Evolutionary conservation across 2,888 invertebrate genomes (phyloP), one percentile per base, ranked within the genome.

Genomic region (Neoitamus cyanurus): DNA sequence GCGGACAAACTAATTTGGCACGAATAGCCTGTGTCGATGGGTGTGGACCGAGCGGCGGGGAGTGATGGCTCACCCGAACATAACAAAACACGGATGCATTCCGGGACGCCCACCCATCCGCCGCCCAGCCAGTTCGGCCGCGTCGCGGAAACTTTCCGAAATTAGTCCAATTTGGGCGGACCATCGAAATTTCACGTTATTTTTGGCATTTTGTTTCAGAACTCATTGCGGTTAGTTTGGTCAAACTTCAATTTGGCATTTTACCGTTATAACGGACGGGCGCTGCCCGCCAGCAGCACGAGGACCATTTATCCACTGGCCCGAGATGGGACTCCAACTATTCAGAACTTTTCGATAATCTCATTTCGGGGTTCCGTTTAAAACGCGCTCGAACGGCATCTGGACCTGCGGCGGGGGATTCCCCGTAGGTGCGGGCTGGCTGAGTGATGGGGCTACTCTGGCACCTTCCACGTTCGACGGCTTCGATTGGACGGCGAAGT

Each of bases 1-100:
- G 31, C 34, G 78, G 78, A 78, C 78, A 78, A 78, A 78, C 78
- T 78, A 78, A 78, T 78, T 78, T 78, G 78, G 78, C 78, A 78
- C 78, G 78, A 78, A 34, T 48, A 46, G 78, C 78, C 11, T 20
- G 11, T 9, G 58, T 9, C 11, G 25, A 58, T 0, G 20, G 58
- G 58, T 58, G 25, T 2, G 25, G 58, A 13, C n/a, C n/a, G 42
- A n/a, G 42, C 42, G 42, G 42, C 42, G 15, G 15, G n/a, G 42
- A 4, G n/a, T 1, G 34, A 34, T 15, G 20, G 58, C 58, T 7
- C 15, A 20, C 2, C 2, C 9, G 20, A 48, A 30, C 46, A 31
- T 15, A 78, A 58, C 78, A 48, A 48, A 48, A 78, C 78, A 78
- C 42, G 48, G 31, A 20, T 31, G 31, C 58, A 78, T 70, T 34